Base-by-base conservation (phyloP, 2,113 vertebrate genomes). In the Semnornis frantzii region DNA sequence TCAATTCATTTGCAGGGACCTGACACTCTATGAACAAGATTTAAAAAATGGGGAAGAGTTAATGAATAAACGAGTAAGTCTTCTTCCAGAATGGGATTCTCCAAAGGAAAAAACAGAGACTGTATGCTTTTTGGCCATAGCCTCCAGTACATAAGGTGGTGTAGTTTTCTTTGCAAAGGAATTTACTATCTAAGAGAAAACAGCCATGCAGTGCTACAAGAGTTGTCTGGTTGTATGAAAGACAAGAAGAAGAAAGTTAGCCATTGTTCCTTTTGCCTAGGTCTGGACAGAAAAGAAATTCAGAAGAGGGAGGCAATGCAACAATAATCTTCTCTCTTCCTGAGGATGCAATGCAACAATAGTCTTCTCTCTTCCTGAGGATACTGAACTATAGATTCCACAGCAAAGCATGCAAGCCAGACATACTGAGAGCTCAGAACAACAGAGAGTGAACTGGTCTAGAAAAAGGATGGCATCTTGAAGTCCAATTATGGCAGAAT, bases 1-100 rank as follows among this genome's bases (percentile, higher is more conserved):
- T 6, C 55, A 50, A 66, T 48, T 74, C 5, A 77, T 55, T 65
- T 63, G 17, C 0, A 0, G 19, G 23, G 9, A 66, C 46, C 27
- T 71, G 89, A 64, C 28, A 28, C 5, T 60, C 12, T 44, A 13
- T 7, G 19, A 65, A 10, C 18, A 68, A 74, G 30, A 58, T 46
- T 18, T 18, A 16, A 63, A 72, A 31, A 23, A 16, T 16, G 14
- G 25, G 13, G 21, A 85, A 92, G 24, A 9, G 3, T 21, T 5
- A 64, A 75, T 7, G 6, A 63, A 64, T 46, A 87, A 72, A 68
- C 16, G 0, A 82, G 31, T 10, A 28, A 4, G 4, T 66, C 24
- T 77, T 88, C 24, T 58, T 68, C 50, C n/a, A 69, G 44, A 69
- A 3, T 9, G 10, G 2, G 3, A 89, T 68, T 72, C 93, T 79